Base-by-base conservation (phyloP, 2,888 invertebrate species). In the Acleris cristana region DNA sequence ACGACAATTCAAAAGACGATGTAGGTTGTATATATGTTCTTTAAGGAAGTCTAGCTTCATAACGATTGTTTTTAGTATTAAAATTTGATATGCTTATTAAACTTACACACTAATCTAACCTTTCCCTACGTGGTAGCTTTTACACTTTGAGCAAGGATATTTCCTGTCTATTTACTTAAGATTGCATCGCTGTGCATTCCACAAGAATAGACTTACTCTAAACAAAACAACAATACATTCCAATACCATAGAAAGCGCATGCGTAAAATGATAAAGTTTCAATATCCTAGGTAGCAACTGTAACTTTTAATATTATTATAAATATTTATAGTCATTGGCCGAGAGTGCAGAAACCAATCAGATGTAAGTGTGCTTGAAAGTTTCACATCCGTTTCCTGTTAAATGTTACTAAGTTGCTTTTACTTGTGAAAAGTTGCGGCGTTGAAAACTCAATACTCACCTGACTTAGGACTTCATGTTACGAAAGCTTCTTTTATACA, bases 321-420 rank as follows among this genome's bases (percentile, higher is more conserved):
- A 63, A 71, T 74, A 69, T 71, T 76, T 79, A 75, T 80, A 40
- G 26, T 34, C 7, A 48, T 77, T 71, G 71, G 70, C 73, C 68
- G 72, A 70, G 73, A 83, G 81, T 81, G 81, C 79, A 78, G 75
- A 79, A 79, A 76, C 78, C 78, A 77, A 80, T 84, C 83, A 81
- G 74, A 76, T 84, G 83, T 84, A 81, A 84, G 72, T 78, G 79
- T 75, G 78, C 76, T 79, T 72, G 56, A 51, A 80, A 82, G 72
- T 84, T 83, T 74, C 69, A 66, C 58, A 60, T 73, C 69, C 69
- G 65, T 66, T 53, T 48, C 56, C 30, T 51, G 49, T 19, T 44
- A 51, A 45, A 56, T 44, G 18, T 34, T 26, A 26, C 34, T 61
- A 48, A 60, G 48, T 23, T 45, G 26, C 21, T 58, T 48, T 48